Base-by-base conservation (phyloP, 1,140 invertebrate species). In the Platyscapa corneri region DNA sequence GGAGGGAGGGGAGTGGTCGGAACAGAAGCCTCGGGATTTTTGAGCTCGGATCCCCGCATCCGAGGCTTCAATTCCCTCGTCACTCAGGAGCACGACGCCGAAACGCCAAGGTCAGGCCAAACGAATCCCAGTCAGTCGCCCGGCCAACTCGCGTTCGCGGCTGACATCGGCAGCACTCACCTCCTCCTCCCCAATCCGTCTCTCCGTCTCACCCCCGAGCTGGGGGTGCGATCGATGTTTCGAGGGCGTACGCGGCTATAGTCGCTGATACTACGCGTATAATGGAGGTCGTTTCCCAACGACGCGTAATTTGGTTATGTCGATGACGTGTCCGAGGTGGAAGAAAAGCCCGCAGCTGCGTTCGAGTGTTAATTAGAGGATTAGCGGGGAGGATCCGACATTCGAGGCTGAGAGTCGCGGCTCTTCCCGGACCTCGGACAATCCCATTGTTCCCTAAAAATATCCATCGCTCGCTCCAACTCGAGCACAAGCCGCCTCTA, bases 231-330 rank as follows among this genome's bases (percentile, higher is more conserved):
- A 83, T 83, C 81, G 81, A 83, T 83, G 46, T n/a, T 83, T 32
- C 39, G 42, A 77, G 42, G 39, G n/a, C 72, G 42, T 74, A 74
- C 6, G 37, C 23, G 42, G 6, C 1, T 75, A 75, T 67, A 1
- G 12, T 6, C 14, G 32, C 18, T 10, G n/a, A 67, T 67, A 23
- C 5, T 16, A 32, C 65, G 32, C 18, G 32, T 18, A 34, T 30
- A 75, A 72, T 42, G 23, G 56, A 39, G 49, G 67, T 49, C 34
- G 34, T 72, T 56, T n/a, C 64, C 75, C 53, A 83, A 75, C 60
- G 70, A 76, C 60, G 75, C 42, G 30, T 70, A 78, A 84, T 78
- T 84, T 76, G 34, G 37, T 84, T 84, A 67, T 67, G 82, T 78
- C 82, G 75, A 76, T 70, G 74, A 78, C 82, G 75, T 60, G 18